Evolutionary conservation across 2,113 vertebrate genomes (phyloP), one percentile per base, ranked within the genome.

Genomic region (Hippoglossus stenolepis): DNA sequence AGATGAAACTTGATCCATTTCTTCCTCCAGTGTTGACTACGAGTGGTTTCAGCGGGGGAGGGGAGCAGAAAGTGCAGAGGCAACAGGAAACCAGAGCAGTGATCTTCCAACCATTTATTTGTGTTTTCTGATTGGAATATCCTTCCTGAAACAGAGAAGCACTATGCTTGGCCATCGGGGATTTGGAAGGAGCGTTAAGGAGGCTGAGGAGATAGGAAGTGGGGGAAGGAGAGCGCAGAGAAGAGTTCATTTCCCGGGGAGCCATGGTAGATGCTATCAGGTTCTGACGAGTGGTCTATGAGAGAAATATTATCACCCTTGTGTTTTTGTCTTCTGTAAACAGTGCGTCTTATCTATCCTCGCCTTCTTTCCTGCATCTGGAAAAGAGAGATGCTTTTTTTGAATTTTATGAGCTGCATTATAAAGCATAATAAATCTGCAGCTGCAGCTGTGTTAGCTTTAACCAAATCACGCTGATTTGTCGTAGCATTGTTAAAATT

Each of bases 61-160:
- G 38, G 38, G 26, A 12, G 38, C 3, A 62, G 69, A 79, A 59
- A 70, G 61, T 23, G 51, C 23, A 2, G 35, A 59, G 35, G 67
- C 68, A 83, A 86, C 66, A 78, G 62, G 80, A 88, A 87, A 89
- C 66, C 84, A 66, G 65, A 70, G 67, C 67, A 60, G 40, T 63
- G 57, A 85, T 85, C 58, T 77, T 57, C 40, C 76, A 73, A 73
- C 62, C 76, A 64, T 89, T 80, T 70, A 85, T 87, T 85, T 28
- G 61, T 82, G 65, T 79, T 84, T 77, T 78, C 76, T 47, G 51
- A 77, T 62, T 64, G 71, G 77, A 83, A 72, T 84, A 70, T 88
- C 75, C 89, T 80, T 80, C 71, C 80, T 85, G 89, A 85, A 89
- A 89, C 79, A 70, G 83, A 87, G 74, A 84, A 65, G 77, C 84